Percentiles rank a stretch among this genome's conserved stretches.
Conservation (phyloP, 2,113 vertebrate species). For the Bubo scandiacus region DNA sequence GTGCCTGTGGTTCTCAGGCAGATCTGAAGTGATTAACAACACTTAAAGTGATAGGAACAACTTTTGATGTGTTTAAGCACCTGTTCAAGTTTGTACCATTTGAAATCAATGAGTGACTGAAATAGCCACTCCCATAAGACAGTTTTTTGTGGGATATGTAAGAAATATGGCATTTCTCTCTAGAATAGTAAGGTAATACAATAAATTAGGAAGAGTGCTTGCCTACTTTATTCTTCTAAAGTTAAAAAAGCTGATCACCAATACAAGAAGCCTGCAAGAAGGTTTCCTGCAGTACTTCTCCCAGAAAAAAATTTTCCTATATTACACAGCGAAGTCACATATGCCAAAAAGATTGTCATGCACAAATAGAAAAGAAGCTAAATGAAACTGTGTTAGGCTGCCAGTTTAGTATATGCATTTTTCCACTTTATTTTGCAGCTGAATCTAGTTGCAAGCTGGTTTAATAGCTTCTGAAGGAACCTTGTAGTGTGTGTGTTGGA, state of each 20-base stretch:
- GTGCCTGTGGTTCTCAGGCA: not conserved
- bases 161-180: not conserved
- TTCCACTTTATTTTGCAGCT: not conserved
- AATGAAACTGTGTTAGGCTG: not conserved
- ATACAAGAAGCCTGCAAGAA: not conserved
- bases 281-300: not conserved
- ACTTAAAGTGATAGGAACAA: not conserved
- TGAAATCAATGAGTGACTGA: not conserved
- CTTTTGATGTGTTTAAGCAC: not conserved
- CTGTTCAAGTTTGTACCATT: not conserved
- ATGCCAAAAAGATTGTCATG: not conserved
- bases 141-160: not conserved
- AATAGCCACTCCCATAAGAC: not conserved
- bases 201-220: not conserved
- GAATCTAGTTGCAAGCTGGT: not conserved
- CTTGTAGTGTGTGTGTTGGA: not conserved
- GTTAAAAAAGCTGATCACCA: not conserved
- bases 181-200: not conserved
- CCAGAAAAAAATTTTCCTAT: not conserved
- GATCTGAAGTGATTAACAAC: not conserved
- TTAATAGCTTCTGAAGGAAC: not conserved
- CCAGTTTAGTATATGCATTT: not conserved
- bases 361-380: not conserved
- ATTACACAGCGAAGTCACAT: not conserved
- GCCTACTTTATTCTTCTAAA: not conserved